A percentile compares a stretch with the other conserved stretches of the same genome.
These are phyloP conservation scores for Sitophilus oryzae DNA, from an alignment of 1,140 invertebrate species.

Conservation along the genomic window DNA sequence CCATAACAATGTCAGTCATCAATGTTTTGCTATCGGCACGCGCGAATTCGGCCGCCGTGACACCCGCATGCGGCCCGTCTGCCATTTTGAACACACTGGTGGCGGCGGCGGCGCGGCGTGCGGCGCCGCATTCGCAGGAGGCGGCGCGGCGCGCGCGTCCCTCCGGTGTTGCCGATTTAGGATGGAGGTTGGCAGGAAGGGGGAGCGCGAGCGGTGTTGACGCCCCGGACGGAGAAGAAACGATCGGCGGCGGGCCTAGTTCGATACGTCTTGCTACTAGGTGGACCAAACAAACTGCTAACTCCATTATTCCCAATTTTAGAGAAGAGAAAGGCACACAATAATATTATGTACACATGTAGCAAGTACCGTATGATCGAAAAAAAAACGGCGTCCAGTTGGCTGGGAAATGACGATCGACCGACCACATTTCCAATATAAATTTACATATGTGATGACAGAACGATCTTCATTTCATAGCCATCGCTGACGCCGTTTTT, in stretches of 20 bases:
- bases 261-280: background rate
- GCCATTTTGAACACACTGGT: constrained; percentile 45
- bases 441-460: no score
- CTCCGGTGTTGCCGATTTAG: constrained; percentile 5
- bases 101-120: constrained; percentile 8
- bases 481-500: no score
- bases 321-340: no score
- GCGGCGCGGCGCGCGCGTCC: constrained; percentile 36
- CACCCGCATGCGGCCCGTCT: constrained; percentile 45
- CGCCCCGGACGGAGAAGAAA: constrained; percentile 1
- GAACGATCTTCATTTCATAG: no score
- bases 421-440: no score
- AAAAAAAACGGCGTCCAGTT: no score
- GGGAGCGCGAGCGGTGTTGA: constrained; percentile 27
- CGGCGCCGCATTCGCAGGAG: constrained; percentile 22
- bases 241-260: background rate
- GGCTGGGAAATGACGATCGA: no score
- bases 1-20: constrained; percentile 32
- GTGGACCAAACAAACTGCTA: background rate
- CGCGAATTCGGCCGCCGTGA: constrained; percentile 35
- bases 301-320: no score
- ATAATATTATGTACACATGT: no score
- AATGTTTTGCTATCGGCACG: no score
- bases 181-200: no score
- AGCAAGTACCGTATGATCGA: no score